Evolutionary conservation across 2,113 vertebrate species (phyloP).

Genomic region (Anseranas semipalmata): DNA sequence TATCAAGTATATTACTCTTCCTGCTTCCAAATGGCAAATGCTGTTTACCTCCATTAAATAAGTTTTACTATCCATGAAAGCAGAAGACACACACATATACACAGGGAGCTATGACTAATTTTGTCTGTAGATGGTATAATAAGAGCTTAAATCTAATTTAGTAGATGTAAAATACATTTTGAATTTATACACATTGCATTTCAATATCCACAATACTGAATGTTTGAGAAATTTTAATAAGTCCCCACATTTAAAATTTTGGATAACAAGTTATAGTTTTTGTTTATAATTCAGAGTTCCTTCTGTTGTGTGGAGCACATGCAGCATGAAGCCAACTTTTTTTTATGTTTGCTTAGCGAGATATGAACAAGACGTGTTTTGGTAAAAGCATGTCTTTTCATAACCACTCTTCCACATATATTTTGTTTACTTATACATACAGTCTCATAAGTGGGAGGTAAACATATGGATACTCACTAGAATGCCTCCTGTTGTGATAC

Average conservation of each 20-base stretch:
- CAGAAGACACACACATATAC: background rate
- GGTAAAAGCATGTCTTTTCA: background rate
- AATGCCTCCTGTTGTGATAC: background rate
- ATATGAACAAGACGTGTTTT: background rate
- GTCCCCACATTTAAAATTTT: background rate
- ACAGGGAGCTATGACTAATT: background rate
- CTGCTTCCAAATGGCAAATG: background rate
- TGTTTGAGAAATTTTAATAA: background rate
- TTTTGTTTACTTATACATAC: background rate
- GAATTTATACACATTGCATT: background rate
- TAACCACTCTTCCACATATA: background rate
- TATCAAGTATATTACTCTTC: background rate
- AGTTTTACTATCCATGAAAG: background rate
- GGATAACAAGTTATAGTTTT: background rate
- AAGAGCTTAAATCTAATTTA: background rate
- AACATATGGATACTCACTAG: background rate
- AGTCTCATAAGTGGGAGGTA: background rate
- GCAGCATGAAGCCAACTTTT: background rate
- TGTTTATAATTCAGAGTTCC: background rate
- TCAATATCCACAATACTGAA: background rate
- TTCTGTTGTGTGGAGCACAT: background rate
- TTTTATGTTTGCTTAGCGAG: background rate
- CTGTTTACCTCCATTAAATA: background rate
- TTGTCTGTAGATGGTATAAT: background rate
- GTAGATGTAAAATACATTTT: background rate